phyloP scores from a whole-genome alignment of 2,888 invertebrate genomes.

The Calephelis perditalis region DNA sequence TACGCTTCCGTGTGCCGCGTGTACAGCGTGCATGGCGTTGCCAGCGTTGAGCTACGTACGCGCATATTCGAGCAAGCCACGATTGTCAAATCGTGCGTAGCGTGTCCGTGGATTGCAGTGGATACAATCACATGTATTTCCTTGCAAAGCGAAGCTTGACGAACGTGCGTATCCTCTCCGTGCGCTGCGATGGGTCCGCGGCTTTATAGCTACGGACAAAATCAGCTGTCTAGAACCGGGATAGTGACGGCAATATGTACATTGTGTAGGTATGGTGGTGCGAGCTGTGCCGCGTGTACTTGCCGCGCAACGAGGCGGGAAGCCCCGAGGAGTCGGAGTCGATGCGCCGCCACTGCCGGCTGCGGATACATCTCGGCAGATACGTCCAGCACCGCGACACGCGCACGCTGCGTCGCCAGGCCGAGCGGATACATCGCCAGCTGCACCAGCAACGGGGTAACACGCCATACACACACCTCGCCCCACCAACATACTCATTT shows the following conservation, averaged over 20 bases:
- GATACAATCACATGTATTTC: too few relatives aligned
- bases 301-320: constrained; percentile 77
- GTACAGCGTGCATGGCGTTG: too few relatives aligned
- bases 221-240: background rate
- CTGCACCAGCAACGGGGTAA: constrained; percentile 69
- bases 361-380: constrained; percentile 85
- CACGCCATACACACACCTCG: background rate
- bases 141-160: too few relatives aligned
- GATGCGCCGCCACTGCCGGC: constrained; percentile 84
- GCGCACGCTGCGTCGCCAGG: constrained; percentile 83
- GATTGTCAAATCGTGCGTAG: too few relatives aligned
- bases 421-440: constrained; percentile 82
- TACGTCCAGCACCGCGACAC: constrained; percentile 88
- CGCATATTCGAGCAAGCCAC: too few relatives aligned
- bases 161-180: too few relatives aligned
- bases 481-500: too few relatives aligned
- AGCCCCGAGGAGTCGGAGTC: constrained; percentile 76
- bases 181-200: too few relatives aligned
- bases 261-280: constrained; percentile 80
- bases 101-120: too few relatives aligned
- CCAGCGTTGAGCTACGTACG: too few relatives aligned
- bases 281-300: constrained; percentile 86
- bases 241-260: background rate
- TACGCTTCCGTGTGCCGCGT: too few relatives aligned
- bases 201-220: background rate